A percentile compares a stretch with the other conserved stretches of the same genome.
phyloP scores from a whole-genome alignment of 2,113 vertebrate genomes.

The Scomber colias region DNA sequence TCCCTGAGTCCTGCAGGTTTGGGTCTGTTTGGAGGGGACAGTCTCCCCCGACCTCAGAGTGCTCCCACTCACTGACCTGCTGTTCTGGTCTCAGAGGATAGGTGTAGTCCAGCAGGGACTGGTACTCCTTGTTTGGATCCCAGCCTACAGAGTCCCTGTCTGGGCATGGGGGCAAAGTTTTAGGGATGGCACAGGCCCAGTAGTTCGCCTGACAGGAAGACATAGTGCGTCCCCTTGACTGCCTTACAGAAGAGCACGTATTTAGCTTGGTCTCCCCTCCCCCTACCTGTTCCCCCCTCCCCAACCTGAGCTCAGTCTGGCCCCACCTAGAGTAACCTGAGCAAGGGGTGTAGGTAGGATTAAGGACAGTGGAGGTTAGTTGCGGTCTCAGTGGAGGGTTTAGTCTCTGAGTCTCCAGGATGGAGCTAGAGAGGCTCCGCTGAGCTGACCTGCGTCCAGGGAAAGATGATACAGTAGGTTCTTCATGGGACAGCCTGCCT shows the following conservation, averaged over 20 bases:
- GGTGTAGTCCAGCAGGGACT: conserved; percentile 93
- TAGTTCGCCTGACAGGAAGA: conserved; percentile 86
- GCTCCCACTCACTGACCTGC: conserved; percentile 56
- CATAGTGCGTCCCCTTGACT: conserved; percentile 56
- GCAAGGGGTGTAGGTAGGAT: conserved; percentile 51
- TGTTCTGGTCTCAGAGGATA: conserved; percentile 90
- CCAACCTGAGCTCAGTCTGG: conserved; percentile 23
- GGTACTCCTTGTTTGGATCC: conserved; percentile 92
- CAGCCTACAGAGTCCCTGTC: conserved; percentile 87
- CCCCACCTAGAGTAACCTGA: conserved; percentile 18
- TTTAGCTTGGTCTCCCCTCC: neutral
- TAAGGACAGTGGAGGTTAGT: conserved; percentile 69
- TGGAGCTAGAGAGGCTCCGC: conserved; percentile 60
- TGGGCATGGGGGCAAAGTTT: conserved; percentile 84
- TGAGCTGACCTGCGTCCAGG: conserved; percentile 32
- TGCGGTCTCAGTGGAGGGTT: conserved; percentile 59
- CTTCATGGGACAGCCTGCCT: neutral
- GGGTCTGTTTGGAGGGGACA: conserved; percentile 63
- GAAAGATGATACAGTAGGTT: conserved; percentile 6
- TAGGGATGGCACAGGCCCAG: conserved; percentile 92
- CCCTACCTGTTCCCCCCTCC: neutral
- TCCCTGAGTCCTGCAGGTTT: conserved; percentile 89
- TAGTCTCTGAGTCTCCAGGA: conserved; percentile 61
- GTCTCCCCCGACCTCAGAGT: conserved; percentile 12
- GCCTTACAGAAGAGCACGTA: conserved; percentile 6